phyloP scores from a whole-genome alignment of 2,888 invertebrate genomes.

The Xylota sylvarum region DNA sequence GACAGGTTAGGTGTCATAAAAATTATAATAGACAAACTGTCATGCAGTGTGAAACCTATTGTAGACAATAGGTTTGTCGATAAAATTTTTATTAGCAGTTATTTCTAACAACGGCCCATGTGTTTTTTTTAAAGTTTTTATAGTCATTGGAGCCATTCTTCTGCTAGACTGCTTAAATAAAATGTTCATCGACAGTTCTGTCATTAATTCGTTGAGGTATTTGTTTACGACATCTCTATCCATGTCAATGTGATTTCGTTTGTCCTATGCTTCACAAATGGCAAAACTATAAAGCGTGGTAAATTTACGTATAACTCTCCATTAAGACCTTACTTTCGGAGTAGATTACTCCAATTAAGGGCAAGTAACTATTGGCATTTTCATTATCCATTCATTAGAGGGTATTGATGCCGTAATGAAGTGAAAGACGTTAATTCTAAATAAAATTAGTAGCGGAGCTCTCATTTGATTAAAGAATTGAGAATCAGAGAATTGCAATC shows the following conservation, averaged over 20 bases:
- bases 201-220: not conserved
- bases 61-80: not conserved
- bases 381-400: no score
- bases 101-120: constrained; percentile 8
- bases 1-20: constrained; percentile 6
- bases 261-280: no score
- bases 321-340: no score
- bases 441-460: no score
- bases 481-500: no score
- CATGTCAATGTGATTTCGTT: not conserved
- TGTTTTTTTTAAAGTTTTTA: not conserved
- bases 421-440: no score
- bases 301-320: no score
- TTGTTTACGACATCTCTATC: not conserved
- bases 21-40: not conserved
- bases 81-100: constrained; percentile 12
- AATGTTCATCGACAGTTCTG: not conserved
- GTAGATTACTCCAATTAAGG: no score
- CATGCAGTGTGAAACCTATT: not conserved
- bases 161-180: not conserved
- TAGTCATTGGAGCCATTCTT: not conserved
- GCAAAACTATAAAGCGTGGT: not conserved
- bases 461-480: no score
- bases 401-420: no score
- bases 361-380: no score